Evolutionary conservation across 2,888 invertebrate genomes (phyloP), one percentile per base, ranked within the genome.

Genomic region (Andricus curvator): DNA sequence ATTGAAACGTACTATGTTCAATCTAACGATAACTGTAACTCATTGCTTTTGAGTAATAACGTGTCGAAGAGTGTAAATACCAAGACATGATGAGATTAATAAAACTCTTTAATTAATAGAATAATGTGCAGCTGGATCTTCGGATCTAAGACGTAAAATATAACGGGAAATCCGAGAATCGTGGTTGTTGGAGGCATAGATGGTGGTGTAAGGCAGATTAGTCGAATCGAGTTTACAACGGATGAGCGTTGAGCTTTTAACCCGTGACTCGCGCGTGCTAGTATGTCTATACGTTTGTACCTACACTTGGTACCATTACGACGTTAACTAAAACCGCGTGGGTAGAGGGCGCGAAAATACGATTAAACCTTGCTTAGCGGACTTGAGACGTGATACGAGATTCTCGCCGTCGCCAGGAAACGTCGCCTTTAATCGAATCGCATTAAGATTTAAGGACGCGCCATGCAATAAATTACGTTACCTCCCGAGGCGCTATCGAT

Each of bases 371-470:
- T 74, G 74, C 51, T 25, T 25, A 68, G 44, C 25, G 68, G 68
- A 68, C 68, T 44, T 68, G 68, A 68, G 68, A 68, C 74, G 74
- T 51, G 74, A 51, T 56, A 68, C 74, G 74, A 74, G 74, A 56
- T 70, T 51, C 51, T 74, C 33, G 74, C 48, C 74, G 74, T 87
- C 87, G 87, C 84, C 84, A 83, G 86, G 87, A 88, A 86, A 87
- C 84, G 88, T 88, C 87, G 86, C 84, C 88, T 88, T 89, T 88
- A 88, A 88, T 88, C 89, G 88, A 89, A 89, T 88, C 87, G 88
- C 89, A 88, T 89, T 89, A 89, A 89, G 89, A 89, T 89, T 89
- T 89, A 88, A 88, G 85, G 88, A 86, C 87, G 85, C 86, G 84
- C 84, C 85, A 85, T 84, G 87, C 88, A 84, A 89, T 89, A 89